Evolutionary conservation across 2,888 invertebrate species (phyloP), one percentile per base, ranked within the genome.

Genomic region (Ophion obscuratus): DNA sequence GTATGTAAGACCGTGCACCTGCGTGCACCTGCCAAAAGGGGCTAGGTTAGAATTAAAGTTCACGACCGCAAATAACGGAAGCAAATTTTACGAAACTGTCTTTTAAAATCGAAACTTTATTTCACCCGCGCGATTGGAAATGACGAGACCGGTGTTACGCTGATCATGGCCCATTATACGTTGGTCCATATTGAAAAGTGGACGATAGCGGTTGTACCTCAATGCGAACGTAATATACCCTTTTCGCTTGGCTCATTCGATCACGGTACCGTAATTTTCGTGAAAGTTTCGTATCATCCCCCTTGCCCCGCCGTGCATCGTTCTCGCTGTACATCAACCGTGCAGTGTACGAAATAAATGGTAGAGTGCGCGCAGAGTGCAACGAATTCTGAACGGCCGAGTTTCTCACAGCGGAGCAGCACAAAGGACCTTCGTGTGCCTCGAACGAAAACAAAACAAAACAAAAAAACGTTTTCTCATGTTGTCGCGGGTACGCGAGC

Each of bases 241-340:
- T 73, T 80, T 64, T 76, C 66, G 76, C 75, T 73, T 78, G 59
- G 40, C 82, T 82, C 74, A 57, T 73, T 73, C 66, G 73, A 81
- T 68, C 71, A 59, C 77, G 24, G 87, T 71, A 73, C 87, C 86
- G 73, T 81, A 84, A 87, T 88, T 87, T 87, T 85, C 84, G 88
- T 85, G 88, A 88, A 88, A 88, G 88, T 87, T 86, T 73, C 73
- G 73, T 82, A 82, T 81, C 70, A 64, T 66, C 74, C 76, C 73
- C 57, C 20, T 47, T 24, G 27, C 64, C 27, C 59, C 31, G 31
- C 77, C 64, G 75, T 78, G 17, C 57, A 5, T 11, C 4, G 14
- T 75, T 68, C 81, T 78, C 61, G 71, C 61, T 81, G 40, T 40
- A 40, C 40, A 83, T 79, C 53, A 71, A 70, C 83, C 73, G 70